A percentile compares a stretch with the other conserved stretches of the same genome.
phyloP scores from a whole-genome alignment of 2,797 vertebrate genomes.

The Oreochromis mossambicus region DNA sequence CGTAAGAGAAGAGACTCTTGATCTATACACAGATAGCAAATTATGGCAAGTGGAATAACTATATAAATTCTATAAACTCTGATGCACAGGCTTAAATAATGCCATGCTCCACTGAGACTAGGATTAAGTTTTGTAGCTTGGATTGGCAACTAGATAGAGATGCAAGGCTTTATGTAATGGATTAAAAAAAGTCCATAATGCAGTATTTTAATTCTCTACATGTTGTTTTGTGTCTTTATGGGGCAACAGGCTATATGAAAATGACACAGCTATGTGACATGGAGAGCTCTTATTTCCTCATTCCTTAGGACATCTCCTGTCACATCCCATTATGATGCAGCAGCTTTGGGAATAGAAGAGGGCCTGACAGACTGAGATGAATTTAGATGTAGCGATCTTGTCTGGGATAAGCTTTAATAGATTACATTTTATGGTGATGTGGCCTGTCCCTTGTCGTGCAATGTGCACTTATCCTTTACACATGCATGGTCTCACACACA shows the following conservation, averaged over 20 bases:
- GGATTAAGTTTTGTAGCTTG: neutral
- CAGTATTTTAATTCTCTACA: neutral
- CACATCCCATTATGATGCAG: conserved; percentile 61
- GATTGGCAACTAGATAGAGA: neutral
- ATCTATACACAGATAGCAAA: neutral
- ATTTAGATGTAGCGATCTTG: conserved; percentile 69
- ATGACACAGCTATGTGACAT: conserved; percentile 49
- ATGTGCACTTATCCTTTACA: conserved; percentile 45
- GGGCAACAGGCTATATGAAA: conserved; percentile 26
- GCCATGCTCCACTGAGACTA: neutral
- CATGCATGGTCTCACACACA: conserved; percentile 3
- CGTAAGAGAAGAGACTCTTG: neutral
- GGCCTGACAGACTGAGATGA: conserved; percentile 63
- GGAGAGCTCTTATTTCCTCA: conserved; percentile 56
- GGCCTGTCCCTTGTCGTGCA: conserved; percentile 54
- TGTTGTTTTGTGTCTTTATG: conserved; percentile 1
- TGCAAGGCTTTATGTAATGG: neutral
- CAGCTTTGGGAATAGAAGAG: conserved; percentile 34
- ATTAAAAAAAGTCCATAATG: neutral
- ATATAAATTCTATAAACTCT: neutral
- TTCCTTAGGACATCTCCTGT: conserved; percentile 59
- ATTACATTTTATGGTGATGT: conserved; percentile 69
- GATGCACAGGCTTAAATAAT: neutral
- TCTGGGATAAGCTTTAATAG: conserved; percentile 70
- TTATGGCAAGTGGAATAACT: neutral